Evolutionary conservation across 2,113 vertebrate species (phyloP), one percentile per base, ranked within the genome.

Genomic region (Ictalurus punctatus): DNA sequence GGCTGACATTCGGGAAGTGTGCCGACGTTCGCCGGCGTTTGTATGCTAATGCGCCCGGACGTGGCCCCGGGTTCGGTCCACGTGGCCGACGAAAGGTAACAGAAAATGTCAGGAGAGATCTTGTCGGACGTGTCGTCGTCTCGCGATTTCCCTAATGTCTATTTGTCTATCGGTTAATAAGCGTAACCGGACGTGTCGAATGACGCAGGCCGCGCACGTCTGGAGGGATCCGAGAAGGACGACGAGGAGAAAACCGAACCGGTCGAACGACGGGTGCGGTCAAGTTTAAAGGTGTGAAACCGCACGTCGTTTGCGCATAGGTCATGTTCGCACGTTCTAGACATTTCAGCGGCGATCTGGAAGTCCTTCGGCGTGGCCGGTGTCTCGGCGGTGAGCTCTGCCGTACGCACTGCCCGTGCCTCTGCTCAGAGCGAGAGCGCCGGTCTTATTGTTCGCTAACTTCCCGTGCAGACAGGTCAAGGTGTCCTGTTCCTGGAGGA

Each of bases 31-130:
- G 91, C 92, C 84, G 90, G 93, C 95, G 95, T 95, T 95, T 94
- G 94, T 95, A 94, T 95, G 95, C 89, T 95, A 94, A 95, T 95
- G 93, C 93, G 94, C 95, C 93, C 94, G 94, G 93, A 91, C 93
- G 81, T 92, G 92, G 92, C 94, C 37, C 30, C 30, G 23, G 14
- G 63, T 27, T n/a, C 25, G 30, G 69, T 27, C 69, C 89, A 58
- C 61, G 0, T 23, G 27, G 58, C 92, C 93, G 93, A 93, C 84
- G 54, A 48, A 92, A 71, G 27, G 48, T 56, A 63, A 89, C 40
- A 61, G 76, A 83, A 90, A 89, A 90, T 90, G 85, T 92, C 88
- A 92, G 71, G 87, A 88, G 59, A 90, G 86, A 88, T 76, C 94
- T 94, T 92, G 90, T 91, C 87, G 83, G 86, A 4, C 67, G 23